phyloP scores from a whole-genome alignment of 2,797 vertebrate species.

The Cuculus canorus region DNA sequence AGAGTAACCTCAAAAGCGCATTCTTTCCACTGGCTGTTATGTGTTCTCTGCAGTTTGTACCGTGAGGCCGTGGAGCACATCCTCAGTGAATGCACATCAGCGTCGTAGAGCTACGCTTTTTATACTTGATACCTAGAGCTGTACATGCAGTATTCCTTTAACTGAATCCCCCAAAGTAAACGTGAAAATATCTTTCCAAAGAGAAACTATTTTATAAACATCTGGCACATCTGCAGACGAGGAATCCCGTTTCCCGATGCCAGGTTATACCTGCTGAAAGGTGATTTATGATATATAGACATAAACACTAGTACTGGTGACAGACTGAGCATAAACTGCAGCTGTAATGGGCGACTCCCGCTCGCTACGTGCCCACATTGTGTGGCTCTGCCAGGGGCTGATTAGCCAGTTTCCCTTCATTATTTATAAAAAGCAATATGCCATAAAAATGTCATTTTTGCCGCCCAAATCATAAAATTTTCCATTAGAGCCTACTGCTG shows the following conservation, averaged over 20 bases:
- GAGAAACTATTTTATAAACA: neutral
- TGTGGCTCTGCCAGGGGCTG: neutral
- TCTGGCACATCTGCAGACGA: neutral
- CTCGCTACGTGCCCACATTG: neutral
- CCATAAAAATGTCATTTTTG: conserved; percentile 3
- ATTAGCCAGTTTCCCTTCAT: conserved; percentile 4
- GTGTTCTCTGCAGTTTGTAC: neutral
- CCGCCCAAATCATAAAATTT: conserved; percentile 2
- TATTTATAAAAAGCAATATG: conserved; percentile 18
- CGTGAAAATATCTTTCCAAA: neutral
- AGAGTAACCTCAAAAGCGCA: neutral
- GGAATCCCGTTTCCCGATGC: neutral
- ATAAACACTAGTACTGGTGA: neutral
- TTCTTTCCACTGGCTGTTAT: neutral
- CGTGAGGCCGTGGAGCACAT: neutral
- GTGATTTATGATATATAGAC: neutral
- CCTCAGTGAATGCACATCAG: neutral
- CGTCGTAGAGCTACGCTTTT: neutral
- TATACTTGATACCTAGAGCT: neutral
- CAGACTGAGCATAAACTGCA: neutral
- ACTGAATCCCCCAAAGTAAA: neutral
- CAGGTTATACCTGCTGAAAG: neutral
- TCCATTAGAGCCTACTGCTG: neutral
- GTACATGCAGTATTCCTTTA: neutral
- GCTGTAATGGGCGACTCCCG: neutral